Base-by-base conservation (phyloP, 2,113 vertebrate species). In the Hemiprocne comata region DNA sequence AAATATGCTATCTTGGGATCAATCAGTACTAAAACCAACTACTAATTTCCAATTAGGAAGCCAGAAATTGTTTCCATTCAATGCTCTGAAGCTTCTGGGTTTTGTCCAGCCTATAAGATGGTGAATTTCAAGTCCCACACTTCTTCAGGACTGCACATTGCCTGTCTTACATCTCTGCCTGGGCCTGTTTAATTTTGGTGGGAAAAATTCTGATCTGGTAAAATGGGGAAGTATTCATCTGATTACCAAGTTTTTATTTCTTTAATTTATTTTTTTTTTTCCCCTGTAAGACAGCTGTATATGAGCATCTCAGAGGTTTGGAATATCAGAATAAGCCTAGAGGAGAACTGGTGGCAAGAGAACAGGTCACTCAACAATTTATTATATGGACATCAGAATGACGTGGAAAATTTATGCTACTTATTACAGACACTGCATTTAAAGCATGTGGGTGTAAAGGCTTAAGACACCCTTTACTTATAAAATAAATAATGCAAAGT, bases 341-440 rank as follows among this genome's bases (percentile, higher is more conserved):
- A 62, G 76, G 73, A 94, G 80, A 81, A 42, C 70, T 84, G 90
- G 65, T 86, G 85, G 85, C 85, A 73, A 88, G 53, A 81, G 85
- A 95, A 78, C 80, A 93, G 94, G 95, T 94, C 95, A 96, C 79
- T 97, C 94, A 90, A 71, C 79, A 77, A 94, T 96, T 94, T 94
- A 89, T 94, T 95, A 69, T 75, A 28, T 17, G 94, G 89, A 94
- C 95, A 94, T 84, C 83, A 64, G 72, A 34, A 53, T 62, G 76
- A 92, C 0, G 29, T 90, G 85, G 73, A 97, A 90, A 96, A 93
- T 92, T 92, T 84, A 87, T 92, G 77, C 86, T 40, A 2, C 86
- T 87, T 93, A 92, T 78, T 89, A 95, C 44, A 90, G 94, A 57
- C 53, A 57, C 19, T 85, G 65, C 91, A 72, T 92, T 90, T 95